Evolutionary conservation across 2,888 invertebrate species (phyloP).

Genomic region (Poecilus cupreus): DNA sequence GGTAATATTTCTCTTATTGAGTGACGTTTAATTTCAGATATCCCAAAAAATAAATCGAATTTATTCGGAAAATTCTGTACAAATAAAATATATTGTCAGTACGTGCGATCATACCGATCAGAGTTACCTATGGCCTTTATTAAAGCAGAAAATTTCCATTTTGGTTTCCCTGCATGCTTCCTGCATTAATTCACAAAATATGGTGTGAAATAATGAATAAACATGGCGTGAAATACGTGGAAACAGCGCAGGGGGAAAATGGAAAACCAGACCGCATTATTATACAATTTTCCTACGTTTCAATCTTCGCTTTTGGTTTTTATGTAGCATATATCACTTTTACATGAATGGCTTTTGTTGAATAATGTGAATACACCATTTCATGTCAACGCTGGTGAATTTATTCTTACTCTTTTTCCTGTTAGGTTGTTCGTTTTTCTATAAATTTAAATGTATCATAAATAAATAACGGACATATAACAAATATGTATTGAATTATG

Average conservation of each 20-base stretch:
- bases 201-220: constrained; percentile 35
- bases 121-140: constrained; percentile 10
- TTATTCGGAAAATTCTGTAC: neutral
- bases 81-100: constrained; percentile 1
- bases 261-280: neutral
- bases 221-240: neutral
- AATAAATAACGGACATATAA: too few species aligned
- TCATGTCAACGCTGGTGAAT: too few species aligned
- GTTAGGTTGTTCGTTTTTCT: too few species aligned
- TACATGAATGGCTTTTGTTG: constrained; percentile 9
- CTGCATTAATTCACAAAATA: constrained; percentile 35
- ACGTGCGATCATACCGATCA: constrained; percentile 6
- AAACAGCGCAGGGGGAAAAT: neutral
- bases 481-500: too few species aligned
- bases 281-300: neutral
- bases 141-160: constrained; percentile 43
- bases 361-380: neutral
- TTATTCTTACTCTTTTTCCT: too few species aligned
- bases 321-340: neutral
- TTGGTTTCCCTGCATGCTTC: constrained; percentile 11
- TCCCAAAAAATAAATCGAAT: neutral
- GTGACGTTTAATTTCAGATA: neutral
- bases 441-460: too few species aligned
- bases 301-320: constrained; percentile 5
- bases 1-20: too few species aligned